Evolutionary conservation across 2,797 vertebrate species (phyloP), one percentile per base, ranked within the genome.

Genomic region (Molothrus ater): DNA sequence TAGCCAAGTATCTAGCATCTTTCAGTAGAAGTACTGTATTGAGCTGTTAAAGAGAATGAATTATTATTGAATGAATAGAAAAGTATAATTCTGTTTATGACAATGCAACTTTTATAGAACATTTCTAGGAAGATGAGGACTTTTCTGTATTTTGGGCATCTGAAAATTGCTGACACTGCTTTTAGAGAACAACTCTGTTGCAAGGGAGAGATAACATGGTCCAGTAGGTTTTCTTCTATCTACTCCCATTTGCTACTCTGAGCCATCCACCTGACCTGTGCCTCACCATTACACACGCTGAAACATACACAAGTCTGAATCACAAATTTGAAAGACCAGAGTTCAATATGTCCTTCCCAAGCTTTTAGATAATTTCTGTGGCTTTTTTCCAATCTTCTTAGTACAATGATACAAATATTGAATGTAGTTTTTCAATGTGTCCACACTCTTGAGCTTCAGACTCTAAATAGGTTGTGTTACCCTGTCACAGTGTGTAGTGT

Each of bases 281-380:
- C 36, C 34, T 29, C 0, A 1, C 36, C 32, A 25, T 69, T 32
- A 14, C 7, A 32, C 8, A 16, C 11, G 6, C 19, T 3, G 4
- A 84, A 42, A 25, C 29, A 45, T 24, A 28, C 26, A 24, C 0
- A 1, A 68, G 7, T 73, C 26, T 42, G 64, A 94, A 81, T 68
- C 21, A 66, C 8, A 69, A 11, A 64, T 68, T 51, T 42, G 24
- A 29, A 61, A 70, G 73, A 20, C 0, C 1, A 6, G 64, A 25
- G 13, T 36, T 82, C 16, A 3, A 1, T 29, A 4, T 40, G 15
- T 86, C 26, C 36, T 47, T 93, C 10, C 11, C 29, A 19, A 69
- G 32, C 19, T 51, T 72, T 29, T 60, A 43, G 17, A 53, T 76
- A 38, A 38, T 86, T 85, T 91, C 28, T 66, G 5, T 81, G 64